Evolutionary conservation across 2,888 invertebrate genomes (phyloP), one percentile per base, ranked within the genome.

Genomic region (Eretmocerus hayati): DNA sequence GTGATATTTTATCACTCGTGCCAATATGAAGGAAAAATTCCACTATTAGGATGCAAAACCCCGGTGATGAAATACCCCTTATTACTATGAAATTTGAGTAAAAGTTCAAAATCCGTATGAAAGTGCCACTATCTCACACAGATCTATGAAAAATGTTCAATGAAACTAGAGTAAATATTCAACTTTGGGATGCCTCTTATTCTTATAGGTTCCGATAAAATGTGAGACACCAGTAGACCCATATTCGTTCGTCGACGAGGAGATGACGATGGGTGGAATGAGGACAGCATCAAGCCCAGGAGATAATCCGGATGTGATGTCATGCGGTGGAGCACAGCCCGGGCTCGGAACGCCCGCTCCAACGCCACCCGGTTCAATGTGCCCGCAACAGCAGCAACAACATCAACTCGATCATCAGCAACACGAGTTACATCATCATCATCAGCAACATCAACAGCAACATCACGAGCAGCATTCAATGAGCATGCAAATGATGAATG

Each of bases 221-320:
- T 75, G 81, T 54, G 81, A 81, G 65, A 78, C 80, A 58, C 66
- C 72, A 48, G 84, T 85, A 60, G 89, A 89, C 71, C 87, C 89
- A 3, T 90, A 90, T 72, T 87, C 85, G 64, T 90, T 90, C 73
- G 88, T 90, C 56, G 87, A 87, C 69, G 89, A 89, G 65, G 87
- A 87, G 58, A 77, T 77, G 59, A 76, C 77, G 46, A 77, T 79
- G 76, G 76, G 77, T 42, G 77, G 80, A 66, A 72, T 79, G 61
- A 74, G 75, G 35, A 74, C 73, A 60, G 71, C 71, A 50, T 75
- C 73, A 62, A 75, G 76, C 61, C 72, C 69, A 4, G 66, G 64
- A 16, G 67, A 65, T 35, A 69, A 69, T 55, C 65, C 62, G 41
- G 69, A 69, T 47, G 62, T 59, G 44, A 64, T 69, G 63, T 61